Evolutionary conservation across 2,113 vertebrate genomes (phyloP).

Genomic region (Natator depressus): DNA sequence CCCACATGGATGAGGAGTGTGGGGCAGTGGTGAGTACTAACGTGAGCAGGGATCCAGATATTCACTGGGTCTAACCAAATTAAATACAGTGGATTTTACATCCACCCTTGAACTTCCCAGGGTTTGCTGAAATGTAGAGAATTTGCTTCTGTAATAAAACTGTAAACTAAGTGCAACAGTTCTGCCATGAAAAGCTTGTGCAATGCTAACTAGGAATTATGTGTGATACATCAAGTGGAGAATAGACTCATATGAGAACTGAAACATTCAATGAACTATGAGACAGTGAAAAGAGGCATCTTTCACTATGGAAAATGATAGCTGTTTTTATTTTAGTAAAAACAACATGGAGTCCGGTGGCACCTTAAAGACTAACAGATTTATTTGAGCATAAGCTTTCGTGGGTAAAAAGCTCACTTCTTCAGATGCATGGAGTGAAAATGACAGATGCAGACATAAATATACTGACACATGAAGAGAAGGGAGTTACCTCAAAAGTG

Average conservation of each 20-base stretch:
- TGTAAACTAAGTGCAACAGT: neutral
- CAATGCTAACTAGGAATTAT: neutral
- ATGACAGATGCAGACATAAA: too few relatives aligned
- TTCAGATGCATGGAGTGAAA: too few relatives aligned
- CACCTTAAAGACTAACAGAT: too few relatives aligned
- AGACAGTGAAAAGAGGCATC: neutral
- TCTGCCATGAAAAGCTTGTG: neutral
- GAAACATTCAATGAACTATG: neutral
- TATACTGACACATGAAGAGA: too few relatives aligned
- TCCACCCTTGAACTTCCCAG: neutral
- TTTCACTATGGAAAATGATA: neutral
- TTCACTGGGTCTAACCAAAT: neutral
- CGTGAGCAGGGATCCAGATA: too few relatives aligned
- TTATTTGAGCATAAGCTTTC: too few relatives aligned
- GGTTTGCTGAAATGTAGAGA: neutral
- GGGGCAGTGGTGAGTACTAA: too few relatives aligned
- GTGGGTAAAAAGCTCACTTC: too few relatives aligned
- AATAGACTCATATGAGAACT: neutral
- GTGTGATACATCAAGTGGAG: fast-evolving
- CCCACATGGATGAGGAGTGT: too few relatives aligned
- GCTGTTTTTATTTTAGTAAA: neutral
- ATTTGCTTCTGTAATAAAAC: neutral
- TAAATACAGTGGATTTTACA: neutral
- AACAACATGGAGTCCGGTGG: too few relatives aligned
- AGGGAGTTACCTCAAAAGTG: too few relatives aligned